Evolutionary conservation across 2,888 invertebrate species (phyloP), one percentile per base, ranked within the genome.

Genomic region (Euproctis similis): DNA sequence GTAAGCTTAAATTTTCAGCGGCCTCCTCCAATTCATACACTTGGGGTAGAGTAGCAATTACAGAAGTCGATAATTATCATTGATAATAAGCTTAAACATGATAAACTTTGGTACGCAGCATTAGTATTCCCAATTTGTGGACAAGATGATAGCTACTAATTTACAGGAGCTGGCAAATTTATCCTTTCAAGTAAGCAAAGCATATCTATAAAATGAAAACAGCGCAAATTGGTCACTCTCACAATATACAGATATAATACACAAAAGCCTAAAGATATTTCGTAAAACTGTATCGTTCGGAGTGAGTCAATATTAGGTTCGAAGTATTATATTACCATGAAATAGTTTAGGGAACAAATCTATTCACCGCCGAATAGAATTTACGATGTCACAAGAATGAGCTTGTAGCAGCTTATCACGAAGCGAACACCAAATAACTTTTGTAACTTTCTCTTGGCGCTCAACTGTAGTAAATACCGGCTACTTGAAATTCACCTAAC

Each of bases 301-400:
- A 48, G 63, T 76, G 74, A 74, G 65, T 76, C 76, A 76, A 60
- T 57, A 42, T 57, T 53, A 59, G 54, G 59, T 64, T 53, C 24
- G 38, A 62, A 6, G 69, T 72, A 69, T 77, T 73, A 55, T 58
- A 70, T 76, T 77, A 68, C 76, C 69, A 60, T 64, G 63, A 64
- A 34, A 65, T 53, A 61, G 56, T 67, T 59, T 53, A 46, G 51
- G 45, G 56, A 56, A 68, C 73, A 70, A 70, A 69, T 64, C 63
- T 60, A 57, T 45, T 47, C 54, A 64, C 66, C 58, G 63, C 54
- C 55, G 56, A 61, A 64, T 52, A 55, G 42, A 60, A 71, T 75
- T 77, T 76, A 76, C 63, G 65, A 56, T 50, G 50, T 59, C 60
- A 73, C 72, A 69, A 53, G 57, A 66, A 61, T 53, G 46, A 53